These are phyloP conservation scores for Linhomoeus sp. DNA, from an alignment of 2,888 invertebrate species.

Conservation along the genomic window DNA sequence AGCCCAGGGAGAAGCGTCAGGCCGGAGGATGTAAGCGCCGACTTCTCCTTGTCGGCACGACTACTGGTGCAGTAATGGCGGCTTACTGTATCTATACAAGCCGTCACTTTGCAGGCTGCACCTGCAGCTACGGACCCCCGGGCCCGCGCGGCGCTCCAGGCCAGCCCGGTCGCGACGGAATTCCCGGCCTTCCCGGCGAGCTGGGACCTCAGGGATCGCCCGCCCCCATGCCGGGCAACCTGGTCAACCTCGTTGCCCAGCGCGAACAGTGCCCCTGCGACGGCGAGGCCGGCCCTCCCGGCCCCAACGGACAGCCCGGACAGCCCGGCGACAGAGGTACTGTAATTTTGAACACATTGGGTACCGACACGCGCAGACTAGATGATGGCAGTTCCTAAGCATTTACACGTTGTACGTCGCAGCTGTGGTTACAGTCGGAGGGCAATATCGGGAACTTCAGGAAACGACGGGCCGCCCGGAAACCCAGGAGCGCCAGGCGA, in stretches of 20 bases:
- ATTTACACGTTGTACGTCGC: too few species aligned
- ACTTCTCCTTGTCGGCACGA: too few species aligned
- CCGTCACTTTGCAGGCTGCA: slow-evolving; percentile 12
- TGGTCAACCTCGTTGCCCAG: slow-evolving; percentile 8
- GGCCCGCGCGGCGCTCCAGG: slow-evolving; percentile 19
- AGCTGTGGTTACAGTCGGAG: too few species aligned
- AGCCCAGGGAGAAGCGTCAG: too few species aligned
- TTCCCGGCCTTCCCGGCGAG: slow-evolving; percentile 5
- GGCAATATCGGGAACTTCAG: too few species aligned
- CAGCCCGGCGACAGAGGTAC: slow-evolving; percentile 11
- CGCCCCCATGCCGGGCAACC: neutral
- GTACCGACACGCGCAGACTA: too few species aligned
- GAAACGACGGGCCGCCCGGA: slow-evolving; percentile 10
- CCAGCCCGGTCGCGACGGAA: slow-evolving; percentile 17
- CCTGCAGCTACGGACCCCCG: slow-evolving; percentile 24
- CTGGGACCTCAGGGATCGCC: neutral
- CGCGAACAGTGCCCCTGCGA: slow-evolving; percentile 23
- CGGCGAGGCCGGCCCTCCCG: slow-evolving; percentile 19
- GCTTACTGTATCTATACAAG: slow-evolving; percentile 12
- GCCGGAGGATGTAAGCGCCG: too few species aligned
- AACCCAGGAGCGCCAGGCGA: slow-evolving; percentile 11
- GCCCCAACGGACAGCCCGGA: slow-evolving; percentile 14
- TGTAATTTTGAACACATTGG: slow-evolving; percentile 7
- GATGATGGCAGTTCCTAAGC: too few species aligned
- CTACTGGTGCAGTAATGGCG: too few species aligned